Conservation (phyloP, 2,113 vertebrate species). For the Eclectus roratus region DNA sequence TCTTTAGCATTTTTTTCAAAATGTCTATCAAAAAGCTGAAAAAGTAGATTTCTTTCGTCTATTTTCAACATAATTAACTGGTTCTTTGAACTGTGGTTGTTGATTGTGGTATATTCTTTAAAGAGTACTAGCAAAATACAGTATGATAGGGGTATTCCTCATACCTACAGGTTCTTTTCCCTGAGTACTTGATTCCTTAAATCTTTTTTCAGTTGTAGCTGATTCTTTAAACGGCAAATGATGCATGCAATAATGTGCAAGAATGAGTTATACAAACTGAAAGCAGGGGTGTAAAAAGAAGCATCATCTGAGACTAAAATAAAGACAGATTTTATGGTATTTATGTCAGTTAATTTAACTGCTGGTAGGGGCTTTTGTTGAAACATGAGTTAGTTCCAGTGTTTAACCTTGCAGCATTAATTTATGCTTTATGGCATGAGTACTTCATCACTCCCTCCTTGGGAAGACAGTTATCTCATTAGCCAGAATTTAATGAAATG, state of each 20-base stretch:
- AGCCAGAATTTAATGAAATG: slow-evolving; percentile 99
- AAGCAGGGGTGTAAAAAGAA: slow-evolving; percentile 83
- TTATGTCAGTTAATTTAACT: slow-evolving; percentile 98
- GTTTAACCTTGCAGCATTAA: slow-evolving; percentile 99
- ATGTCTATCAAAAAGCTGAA: slow-evolving; percentile 79
- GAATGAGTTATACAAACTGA: slow-evolving; percentile 88
- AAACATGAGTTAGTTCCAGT: slow-evolving; percentile 99
- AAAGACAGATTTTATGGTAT: slow-evolving; percentile 92
- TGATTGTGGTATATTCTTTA: slow-evolving; percentile 67
- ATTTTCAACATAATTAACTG: slow-evolving; percentile 78
- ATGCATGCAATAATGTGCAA: slow-evolving; percentile 84
- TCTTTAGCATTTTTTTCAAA: slow-evolving; percentile 74
- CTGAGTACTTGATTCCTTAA: slow-evolving; percentile 72
- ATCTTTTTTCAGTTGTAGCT: slow-evolving; percentile 70
- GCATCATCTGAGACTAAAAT: slow-evolving; percentile 85
- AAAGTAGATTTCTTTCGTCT: slow-evolving; percentile 74
- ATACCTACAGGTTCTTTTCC: slow-evolving; percentile 60
- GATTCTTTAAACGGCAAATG: slow-evolving; percentile 84
- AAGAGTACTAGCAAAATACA: slow-evolving; percentile 34
- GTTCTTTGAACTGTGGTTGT: slow-evolving; percentile 75
- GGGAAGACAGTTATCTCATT: slow-evolving; percentile 99
- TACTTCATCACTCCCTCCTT: slow-evolving; percentile 98
- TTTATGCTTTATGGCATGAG: slow-evolving; percentile 95
- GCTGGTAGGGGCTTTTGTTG: slow-evolving; percentile 96
- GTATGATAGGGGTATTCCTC: slow-evolving; percentile 55